These are phyloP conservation scores for Noturus placidus DNA, from an alignment of 2,113 vertebrate genomes.

Conservation along the genomic window DNA sequence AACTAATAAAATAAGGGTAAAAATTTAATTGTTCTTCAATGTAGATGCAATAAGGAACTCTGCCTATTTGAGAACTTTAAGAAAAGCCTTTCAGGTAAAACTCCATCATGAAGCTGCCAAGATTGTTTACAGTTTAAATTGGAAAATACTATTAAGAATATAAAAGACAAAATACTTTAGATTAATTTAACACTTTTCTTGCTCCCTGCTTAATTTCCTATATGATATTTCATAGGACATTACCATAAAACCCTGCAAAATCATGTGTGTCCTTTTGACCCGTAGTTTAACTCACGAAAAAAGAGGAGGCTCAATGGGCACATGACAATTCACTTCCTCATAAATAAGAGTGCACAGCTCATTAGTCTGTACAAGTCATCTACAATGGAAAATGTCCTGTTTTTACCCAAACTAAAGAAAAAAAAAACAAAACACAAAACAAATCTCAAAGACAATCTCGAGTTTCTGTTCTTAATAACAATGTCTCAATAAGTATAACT, in stretches of 20 bases:
- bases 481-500: background rate
- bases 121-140: no score
- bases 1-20: background rate
- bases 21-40: background rate
- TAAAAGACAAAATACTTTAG: no score
- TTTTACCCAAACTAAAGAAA: background rate
- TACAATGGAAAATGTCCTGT: slow-evolving; percentile 27
- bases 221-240: background rate
- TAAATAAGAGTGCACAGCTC: slow-evolving; percentile 34
- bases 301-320: background rate
- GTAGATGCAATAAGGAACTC: background rate
- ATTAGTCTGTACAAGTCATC: slow-evolving; percentile 52
- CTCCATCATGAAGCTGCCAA: background rate
- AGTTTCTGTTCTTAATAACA: background rate
- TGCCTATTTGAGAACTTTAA: background rate
- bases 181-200: background rate
- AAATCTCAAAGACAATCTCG: background rate
- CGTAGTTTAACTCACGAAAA: background rate
- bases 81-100: background rate
- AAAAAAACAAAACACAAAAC: background rate
- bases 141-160: background rate
- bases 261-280: background rate
- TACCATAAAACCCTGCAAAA: background rate
- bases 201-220: background rate
- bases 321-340: background rate